Percentiles rank a stretch among this genome's conserved stretches.
Evolutionary conservation across 2,888 invertebrate genomes (phyloP).

Genomic region (Caenorhabditis doughertyi): DNA sequence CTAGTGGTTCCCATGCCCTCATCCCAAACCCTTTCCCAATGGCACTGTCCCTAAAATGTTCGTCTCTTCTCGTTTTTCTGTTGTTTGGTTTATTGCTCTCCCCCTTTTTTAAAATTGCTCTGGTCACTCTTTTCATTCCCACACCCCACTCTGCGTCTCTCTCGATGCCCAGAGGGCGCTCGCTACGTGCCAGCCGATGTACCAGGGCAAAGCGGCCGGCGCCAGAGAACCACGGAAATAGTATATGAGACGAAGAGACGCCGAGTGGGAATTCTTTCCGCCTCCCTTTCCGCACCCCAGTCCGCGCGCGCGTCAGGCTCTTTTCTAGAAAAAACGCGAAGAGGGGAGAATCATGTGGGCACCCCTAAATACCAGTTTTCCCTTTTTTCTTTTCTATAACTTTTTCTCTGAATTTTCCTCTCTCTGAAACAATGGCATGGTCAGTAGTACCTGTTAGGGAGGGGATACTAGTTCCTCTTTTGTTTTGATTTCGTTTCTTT

Average conservation of each 20-base stretch:
- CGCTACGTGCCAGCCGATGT: conserved; percentile 53
- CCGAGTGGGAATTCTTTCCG: conserved; percentile 8
- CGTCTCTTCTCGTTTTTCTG: neutral
- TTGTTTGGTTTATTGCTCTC: conserved; percentile 33
- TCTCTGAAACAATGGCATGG: conserved; percentile 14
- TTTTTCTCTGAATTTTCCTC: too few relatives aligned
- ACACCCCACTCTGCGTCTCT: conserved; percentile 36
- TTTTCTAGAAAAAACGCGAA: conserved; percentile 15
- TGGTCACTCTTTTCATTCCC: conserved; percentile 39
- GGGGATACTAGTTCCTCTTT: conserved; percentile 1
- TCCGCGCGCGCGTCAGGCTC: conserved; percentile 7
- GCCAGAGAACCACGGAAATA: conserved; percentile 5
- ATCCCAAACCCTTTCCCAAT: too few relatives aligned
- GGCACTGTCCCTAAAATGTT: neutral
- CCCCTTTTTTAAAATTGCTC: conserved; percentile 11
- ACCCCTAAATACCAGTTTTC: neutral
- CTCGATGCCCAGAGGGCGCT: conserved; percentile 23
- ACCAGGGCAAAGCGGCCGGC: conserved; percentile 50
- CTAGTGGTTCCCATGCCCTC: conserved; percentile 9
- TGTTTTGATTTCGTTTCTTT: neutral
- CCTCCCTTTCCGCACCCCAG: conserved; percentile 23
- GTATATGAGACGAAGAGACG: conserved; percentile 53
- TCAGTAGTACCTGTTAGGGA: conserved; percentile 3
- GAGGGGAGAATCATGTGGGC: conserved; percentile 6
- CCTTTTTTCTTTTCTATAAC: neutral